These are phyloP conservation scores for Ictalurus punctatus DNA, from an alignment of 2,113 vertebrate genomes.

Conservation along the genomic window DNA sequence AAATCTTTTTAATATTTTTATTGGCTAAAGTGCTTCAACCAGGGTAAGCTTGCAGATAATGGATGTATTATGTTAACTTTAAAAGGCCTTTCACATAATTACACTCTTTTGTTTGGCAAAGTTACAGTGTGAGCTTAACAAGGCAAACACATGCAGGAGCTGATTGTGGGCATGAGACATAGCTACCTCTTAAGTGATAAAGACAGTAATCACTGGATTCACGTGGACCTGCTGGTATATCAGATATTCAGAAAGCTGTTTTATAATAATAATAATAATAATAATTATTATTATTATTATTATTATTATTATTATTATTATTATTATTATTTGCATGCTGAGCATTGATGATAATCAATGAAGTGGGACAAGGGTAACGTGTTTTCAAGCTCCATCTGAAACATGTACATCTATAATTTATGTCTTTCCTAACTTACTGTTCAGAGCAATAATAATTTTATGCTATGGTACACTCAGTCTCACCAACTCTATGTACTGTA, in stretches of 20 bases:
- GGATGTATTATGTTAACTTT: background rate
- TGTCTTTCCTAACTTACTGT: background rate
- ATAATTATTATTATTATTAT: background rate
- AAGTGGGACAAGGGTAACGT: background rate
- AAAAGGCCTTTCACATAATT: slow-evolving; percentile 10
- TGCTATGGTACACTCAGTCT: background rate
- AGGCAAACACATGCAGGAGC: background rate
- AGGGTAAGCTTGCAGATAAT: background rate
- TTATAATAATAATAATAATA: too few relatives aligned
- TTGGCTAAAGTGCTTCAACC: background rate
- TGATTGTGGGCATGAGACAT: background rate
- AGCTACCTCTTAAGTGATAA: background rate
- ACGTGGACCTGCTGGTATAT: background rate
- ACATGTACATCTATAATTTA: background rate
- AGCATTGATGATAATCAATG: background rate
- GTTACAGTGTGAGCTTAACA: background rate
- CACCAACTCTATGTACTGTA: background rate
- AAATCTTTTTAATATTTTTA: background rate
- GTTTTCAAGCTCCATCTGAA: background rate
- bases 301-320: background rate
- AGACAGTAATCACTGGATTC: slow-evolving; percentile 2
- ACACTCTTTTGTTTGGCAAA: background rate
- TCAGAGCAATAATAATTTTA: background rate
- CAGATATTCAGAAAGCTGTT: background rate
- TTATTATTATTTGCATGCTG: background rate